Percentiles rank a stretch among this genome's conserved stretches.
phyloP scores from a whole-genome alignment of 2,888 invertebrate species.

The Acheta domesticus region DNA sequence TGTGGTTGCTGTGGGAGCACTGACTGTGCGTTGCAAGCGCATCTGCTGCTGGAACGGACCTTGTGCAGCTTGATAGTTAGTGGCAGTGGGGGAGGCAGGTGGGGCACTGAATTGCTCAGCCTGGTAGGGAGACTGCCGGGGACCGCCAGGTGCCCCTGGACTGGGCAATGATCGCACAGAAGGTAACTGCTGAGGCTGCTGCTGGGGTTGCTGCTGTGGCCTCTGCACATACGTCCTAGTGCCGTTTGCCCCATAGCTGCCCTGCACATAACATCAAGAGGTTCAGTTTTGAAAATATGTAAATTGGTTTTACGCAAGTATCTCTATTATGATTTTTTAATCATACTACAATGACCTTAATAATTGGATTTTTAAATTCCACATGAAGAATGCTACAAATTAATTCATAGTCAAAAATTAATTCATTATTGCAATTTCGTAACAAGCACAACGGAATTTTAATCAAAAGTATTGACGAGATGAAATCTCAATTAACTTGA shows the following conservation, averaged over 20 bases:
- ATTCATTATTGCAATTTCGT: no score
- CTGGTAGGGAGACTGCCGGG: slow-evolving; percentile 55
- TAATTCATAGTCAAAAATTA: no score
- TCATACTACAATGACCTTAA: no score
- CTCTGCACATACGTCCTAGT: slow-evolving; percentile 26
- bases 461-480: no score
- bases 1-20: slow-evolving; percentile 56
- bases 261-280: slow-evolving; percentile 9
- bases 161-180: slow-evolving; percentile 50
- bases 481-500: no score
- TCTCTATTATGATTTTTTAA: no score
- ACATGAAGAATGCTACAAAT: no score
- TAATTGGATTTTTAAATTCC: no score
- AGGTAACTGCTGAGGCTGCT: slow-evolving; percentile 36
- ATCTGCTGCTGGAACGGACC: slow-evolving; percentile 49
- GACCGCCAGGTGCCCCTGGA: slow-evolving; percentile 49
- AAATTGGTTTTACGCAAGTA: no score
- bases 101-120: slow-evolving; percentile 51
- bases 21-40: slow-evolving; percentile 59
- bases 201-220: slow-evolving; percentile 37
- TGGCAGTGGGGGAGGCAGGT: slow-evolving; percentile 54
- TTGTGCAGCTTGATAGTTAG: slow-evolving; percentile 47
- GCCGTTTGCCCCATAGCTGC: slow-evolving; percentile 23
- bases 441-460: no score
- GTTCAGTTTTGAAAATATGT: background rate